Conservation (phyloP, 2,113 vertebrate genomes). For the Centropus unirufus region DNA sequence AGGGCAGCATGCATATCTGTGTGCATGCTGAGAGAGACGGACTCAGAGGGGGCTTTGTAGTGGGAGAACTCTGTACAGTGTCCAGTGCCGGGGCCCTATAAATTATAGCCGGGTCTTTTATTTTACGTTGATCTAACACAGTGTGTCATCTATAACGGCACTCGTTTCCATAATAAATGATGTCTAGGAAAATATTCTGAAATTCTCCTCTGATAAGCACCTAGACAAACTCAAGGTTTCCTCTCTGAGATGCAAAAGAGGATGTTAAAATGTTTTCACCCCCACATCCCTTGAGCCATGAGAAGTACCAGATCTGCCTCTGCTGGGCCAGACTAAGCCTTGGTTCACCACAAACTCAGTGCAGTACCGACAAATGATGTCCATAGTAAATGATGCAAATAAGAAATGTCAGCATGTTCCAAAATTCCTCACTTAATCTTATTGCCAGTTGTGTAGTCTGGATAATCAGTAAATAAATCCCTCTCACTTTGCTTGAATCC, state of each 20-base stretch:
- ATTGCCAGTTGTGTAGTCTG: slow-evolving; percentile 67
- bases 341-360: slow-evolving; percentile 47
- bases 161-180: slow-evolving; percentile 49
- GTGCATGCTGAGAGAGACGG: neutral
- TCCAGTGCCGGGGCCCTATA: neutral
- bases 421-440: slow-evolving; percentile 59
- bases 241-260: neutral
- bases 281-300: slow-evolving; percentile 32
- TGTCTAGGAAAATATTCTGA: slow-evolving; percentile 45
- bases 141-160: neutral
- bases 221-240: slow-evolving; percentile 56
- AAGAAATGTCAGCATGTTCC: slow-evolving; percentile 59
- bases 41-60: neutral
- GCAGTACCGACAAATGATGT: slow-evolving; percentile 43
- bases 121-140: slow-evolving; percentile 27
- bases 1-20: neutral
- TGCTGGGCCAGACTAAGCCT: slow-evolving; percentile 62
- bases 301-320: slow-evolving; percentile 58
- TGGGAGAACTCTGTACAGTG: slow-evolving; percentile 11
- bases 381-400: slow-evolving; percentile 58
- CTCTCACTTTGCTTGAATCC: slow-evolving; percentile 39
- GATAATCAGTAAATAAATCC: slow-evolving; percentile 64
- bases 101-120: slow-evolving; percentile 29
- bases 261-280: slow-evolving; percentile 45
- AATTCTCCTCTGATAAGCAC: slow-evolving; percentile 59